Evolutionary conservation across 2,113 vertebrate species (phyloP).

Genomic region (Oostethus manadensis): DNA sequence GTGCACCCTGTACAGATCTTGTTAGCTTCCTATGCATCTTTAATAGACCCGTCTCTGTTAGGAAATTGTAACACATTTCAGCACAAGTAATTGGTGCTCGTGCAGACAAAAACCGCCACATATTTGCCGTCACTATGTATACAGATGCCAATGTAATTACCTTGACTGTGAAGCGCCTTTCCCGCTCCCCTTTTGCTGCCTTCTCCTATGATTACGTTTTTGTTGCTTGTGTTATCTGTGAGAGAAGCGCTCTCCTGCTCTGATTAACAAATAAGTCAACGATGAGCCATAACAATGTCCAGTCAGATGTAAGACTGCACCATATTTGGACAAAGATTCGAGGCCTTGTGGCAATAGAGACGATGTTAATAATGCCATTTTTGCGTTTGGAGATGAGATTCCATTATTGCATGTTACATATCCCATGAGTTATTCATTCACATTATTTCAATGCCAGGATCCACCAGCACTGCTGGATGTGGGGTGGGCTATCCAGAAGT

Average conservation of each 20-base stretch:
- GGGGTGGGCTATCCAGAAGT: slow-evolving; percentile 34
- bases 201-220: slow-evolving; percentile 69
- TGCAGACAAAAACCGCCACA: slow-evolving; percentile 74
- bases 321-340: slow-evolving; percentile 30
- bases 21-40: slow-evolving; percentile 70
- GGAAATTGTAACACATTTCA: slow-evolving; percentile 82
- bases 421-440: slow-evolving; percentile 19
- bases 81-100: slow-evolving; percentile 79
- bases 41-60: slow-evolving; percentile 75
- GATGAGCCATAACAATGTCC: slow-evolving; percentile 47
- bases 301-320: slow-evolving; percentile 30
- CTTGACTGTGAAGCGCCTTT: slow-evolving; percentile 68
- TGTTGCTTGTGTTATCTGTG: slow-evolving; percentile 69
- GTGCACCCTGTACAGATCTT: slow-evolving; percentile 71
- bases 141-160: slow-evolving; percentile 77
- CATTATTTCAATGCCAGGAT: slow-evolving; percentile 40
- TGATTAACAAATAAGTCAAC: slow-evolving; percentile 59
- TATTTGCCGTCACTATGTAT: slow-evolving; percentile 61
- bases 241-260: slow-evolving; percentile 58
- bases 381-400: slow-evolving; percentile 20
- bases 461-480: slow-evolving; percentile 30
- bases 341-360: slow-evolving; percentile 29
- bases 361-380: slow-evolving; percentile 37
- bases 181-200: slow-evolving; percentile 52
- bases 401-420: slow-evolving; percentile 12